phyloP scores from a whole-genome alignment of 1,140 invertebrate species.

The Zaprionus tsacasi region DNA sequence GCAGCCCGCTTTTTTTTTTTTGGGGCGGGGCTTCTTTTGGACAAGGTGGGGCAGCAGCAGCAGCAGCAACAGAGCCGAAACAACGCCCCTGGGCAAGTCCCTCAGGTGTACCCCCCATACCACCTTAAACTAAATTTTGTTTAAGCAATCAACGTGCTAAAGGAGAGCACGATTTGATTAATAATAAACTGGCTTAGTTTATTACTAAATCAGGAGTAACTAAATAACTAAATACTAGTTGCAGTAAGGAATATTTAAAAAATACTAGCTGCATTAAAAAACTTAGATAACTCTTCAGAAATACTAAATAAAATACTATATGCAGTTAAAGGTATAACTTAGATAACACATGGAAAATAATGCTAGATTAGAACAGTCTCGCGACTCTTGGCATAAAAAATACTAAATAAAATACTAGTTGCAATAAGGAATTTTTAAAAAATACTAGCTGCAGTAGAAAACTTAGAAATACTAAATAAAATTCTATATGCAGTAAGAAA shows the following conservation, averaged over 20 bases:
- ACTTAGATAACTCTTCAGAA: too few species aligned
- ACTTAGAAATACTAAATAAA: too few species aligned
- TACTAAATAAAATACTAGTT: too few species aligned
- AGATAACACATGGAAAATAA: not conserved
- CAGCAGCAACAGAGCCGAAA: too few species aligned
- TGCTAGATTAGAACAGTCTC: not conserved
- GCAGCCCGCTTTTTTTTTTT: conserved; percentile 5
- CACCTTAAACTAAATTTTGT: not conserved
- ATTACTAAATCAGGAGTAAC: not conserved
- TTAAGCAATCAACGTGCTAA: conserved; percentile 1
- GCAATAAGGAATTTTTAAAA: too few species aligned
- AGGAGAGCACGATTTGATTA: not conserved
- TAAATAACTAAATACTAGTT: not conserved
- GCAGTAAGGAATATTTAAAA: too few species aligned
- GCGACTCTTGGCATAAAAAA: not conserved
- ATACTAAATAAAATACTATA: too few species aligned
- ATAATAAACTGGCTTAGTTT: not conserved
- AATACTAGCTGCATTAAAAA: too few species aligned
- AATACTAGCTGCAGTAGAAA: too few species aligned
- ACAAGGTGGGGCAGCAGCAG: conserved; percentile 23
- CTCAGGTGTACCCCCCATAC: not conserved
- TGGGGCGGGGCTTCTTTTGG: conserved; percentile 46
- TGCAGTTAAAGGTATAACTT: not conserved
- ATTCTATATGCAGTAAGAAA: too few species aligned
- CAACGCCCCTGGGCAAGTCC: not conserved